Conservation (phyloP, 1,140 invertebrate genomes). For the Drosophila ogumai region DNA sequence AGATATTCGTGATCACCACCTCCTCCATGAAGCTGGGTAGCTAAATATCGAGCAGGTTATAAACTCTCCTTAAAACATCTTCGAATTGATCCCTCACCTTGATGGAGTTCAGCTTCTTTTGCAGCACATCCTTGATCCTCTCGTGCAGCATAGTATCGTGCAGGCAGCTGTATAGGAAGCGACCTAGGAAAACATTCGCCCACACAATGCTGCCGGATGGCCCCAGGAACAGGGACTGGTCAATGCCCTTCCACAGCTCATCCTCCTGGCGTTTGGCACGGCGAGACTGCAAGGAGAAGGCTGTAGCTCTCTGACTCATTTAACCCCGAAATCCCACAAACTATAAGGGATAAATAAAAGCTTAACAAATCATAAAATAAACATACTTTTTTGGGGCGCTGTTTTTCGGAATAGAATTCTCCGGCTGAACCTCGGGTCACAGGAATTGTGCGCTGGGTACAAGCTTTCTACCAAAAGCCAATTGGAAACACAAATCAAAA, state of each 20-base stretch:
- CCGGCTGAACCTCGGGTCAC: slow-evolving; percentile 37
- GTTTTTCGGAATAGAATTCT: neutral
- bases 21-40: slow-evolving; percentile 96
- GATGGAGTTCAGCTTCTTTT: slow-evolving; percentile 94
- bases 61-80: too few relatives aligned
- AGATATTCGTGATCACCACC: slow-evolving; percentile 90
- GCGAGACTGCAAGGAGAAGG: slow-evolving; percentile 47
- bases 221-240: slow-evolving; percentile 79
- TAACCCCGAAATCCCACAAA: neutral
- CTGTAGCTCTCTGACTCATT: neutral
- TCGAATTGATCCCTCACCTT: slow-evolving; percentile 85
- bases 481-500: slow-evolving; percentile 40
- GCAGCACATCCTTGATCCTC: slow-evolving; percentile 90
- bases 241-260: slow-evolving; percentile 83
- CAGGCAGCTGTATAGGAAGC: slow-evolving; percentile 92
- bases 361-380: neutral
- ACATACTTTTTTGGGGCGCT: slow-evolving; percentile 68
- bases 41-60: slow-evolving; percentile 65
- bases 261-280: slow-evolving; percentile 77
- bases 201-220: slow-evolving; percentile 86
- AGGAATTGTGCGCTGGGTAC: slow-evolving; percentile 68
- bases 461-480: slow-evolving; percentile 72
- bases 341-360: slow-evolving; percentile 5
- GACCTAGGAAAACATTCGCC: slow-evolving; percentile 91
- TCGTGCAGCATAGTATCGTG: slow-evolving; percentile 87